Base-by-base conservation (phyloP, 23 tunicate species). In the Phallusia fumigata region DNA sequence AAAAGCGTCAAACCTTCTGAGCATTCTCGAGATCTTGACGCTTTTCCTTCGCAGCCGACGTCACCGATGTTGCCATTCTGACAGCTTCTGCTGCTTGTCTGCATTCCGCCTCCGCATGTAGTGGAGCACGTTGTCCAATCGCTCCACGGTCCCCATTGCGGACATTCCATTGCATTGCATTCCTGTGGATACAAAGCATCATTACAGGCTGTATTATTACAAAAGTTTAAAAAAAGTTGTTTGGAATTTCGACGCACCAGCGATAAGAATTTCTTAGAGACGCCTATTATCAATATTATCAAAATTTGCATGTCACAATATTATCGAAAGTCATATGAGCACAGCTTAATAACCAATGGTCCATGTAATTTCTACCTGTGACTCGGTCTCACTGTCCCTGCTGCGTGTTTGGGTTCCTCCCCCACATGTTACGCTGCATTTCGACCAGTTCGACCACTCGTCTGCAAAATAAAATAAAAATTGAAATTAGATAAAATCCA, bases 21-120 rank as follows among this genome's bases (percentile, higher is more conserved):
- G 11, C 74, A 65, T 65, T 65, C 8, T 26, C 47, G 47, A 26
- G 47, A 5, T 26, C 47, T 21, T 15, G 65, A 1, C 0, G 75
- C 32, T 24, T 22, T 21, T 53, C 88, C 88, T 34, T 21, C n/a
- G 82, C 88, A 84, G 22, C 88, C 88, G 22, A 36, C 28, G 53
- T 84, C 82, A 30, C 88, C 88, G 32, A 53, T 36, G 24, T 44
- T 75, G 22, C 88, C 88, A 45, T 36, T 10, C 31, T 26, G 32
- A 26, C 88, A 84, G 22, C 15, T 31, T 76, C 88, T 77, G 3
- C 19, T 33, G 34, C 47, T 11, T 13, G 5, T 53, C 44, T 78
- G 53, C 34, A 12, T 49, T 78, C 81, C 81, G 3, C 53, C 81
- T 78, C 65, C 81, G 44, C 81, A 78, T 12, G 81, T 44, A 0